Evolutionary conservation across 2,888 invertebrate genomes (phyloP), one percentile per base, ranked within the genome.

Genomic region (Phrixothrix hirtus): DNA sequence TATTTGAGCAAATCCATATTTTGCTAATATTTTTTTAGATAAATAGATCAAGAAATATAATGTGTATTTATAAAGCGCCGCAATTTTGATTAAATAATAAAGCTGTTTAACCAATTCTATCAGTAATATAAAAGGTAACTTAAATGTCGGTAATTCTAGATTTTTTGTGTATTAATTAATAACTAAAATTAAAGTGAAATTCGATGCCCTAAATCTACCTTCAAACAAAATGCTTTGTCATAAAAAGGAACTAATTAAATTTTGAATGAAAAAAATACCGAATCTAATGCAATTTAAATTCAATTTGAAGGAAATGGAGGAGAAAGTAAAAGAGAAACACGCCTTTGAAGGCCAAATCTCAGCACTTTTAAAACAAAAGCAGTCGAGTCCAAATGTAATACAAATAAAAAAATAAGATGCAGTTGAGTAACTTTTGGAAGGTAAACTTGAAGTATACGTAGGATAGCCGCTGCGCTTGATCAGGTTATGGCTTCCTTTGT

Each of bases 401-500:
- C 35, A 44, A 26, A 17, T 26, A 36, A 9, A 32, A 32, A 45
- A 41, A 53, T 48, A 43, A 48, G 48, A 53, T 38, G 10, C 41
- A 37, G 26, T 37, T 43, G 26, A 53, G 27, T 53, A 38, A 43
- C 30, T 41, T 39, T 32, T 21, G 27, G 34, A 53, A 47, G 47
- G 46, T 47, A 47, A 52, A 36, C 52, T n/a, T n/a, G n/a, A n/a
- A 21, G 21, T 21, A 21, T 4, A 31, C 10, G 38, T 2, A 37
- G 45, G 48, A 36, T 12, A 26, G 10, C 50, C 29, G 39, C 38
- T 35, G 39, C 46, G 46, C 41, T 42, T 50, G 45, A 55, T 50
- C 31, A 46, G 37, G 50, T 55, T 55, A 55, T 46, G 55, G 43
- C 42, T 25, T 36, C 50, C 56, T 58, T 58, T 58, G 58, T 58